These are phyloP conservation scores for Potamarius usumacintae DNA, from an alignment of 2,113 vertebrate species.

Conservation along the genomic window DNA sequence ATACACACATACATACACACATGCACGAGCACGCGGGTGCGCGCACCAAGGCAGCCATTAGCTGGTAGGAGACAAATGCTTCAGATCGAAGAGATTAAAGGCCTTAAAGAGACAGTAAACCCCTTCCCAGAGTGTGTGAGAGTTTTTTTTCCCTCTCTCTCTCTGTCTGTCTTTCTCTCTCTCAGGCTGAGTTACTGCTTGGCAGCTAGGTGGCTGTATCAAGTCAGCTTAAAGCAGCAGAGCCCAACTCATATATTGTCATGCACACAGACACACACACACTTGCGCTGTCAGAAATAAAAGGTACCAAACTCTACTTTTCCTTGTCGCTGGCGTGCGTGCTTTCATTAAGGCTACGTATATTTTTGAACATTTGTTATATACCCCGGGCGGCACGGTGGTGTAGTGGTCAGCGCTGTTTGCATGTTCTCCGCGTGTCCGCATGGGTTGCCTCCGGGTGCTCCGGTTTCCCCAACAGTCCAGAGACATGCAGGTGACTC, in stretches of 20 bases:
- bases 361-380: background rate
- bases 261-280: background rate
- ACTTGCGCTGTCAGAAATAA: background rate
- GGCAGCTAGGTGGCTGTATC: conserved; percentile 77
- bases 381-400: background rate
- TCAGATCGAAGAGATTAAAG: conserved; percentile 68
- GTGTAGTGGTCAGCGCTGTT: too few species aligned
- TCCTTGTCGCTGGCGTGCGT: background rate
- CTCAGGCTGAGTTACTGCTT: conserved; percentile 52
- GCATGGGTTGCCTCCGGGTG: too few species aligned
- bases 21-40: background rate
- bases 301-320: background rate
- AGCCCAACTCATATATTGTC: background rate
- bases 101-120: conserved; percentile 73
- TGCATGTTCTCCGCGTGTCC: too few species aligned
- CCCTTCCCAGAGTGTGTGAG: conserved; percentile 36
- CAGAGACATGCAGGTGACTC: too few species aligned
- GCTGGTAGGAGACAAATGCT: conserved; percentile 72
- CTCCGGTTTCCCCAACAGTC: too few species aligned
- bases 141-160: background rate
- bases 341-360: background rate
- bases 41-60: conserved; percentile 69
- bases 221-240: conserved; percentile 63
- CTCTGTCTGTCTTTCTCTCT: conserved; percentile 23
- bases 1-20: conserved; percentile 47